A percentile compares a stretch with the other conserved stretches of the same genome.
These are phyloP conservation scores for Sander vitreus DNA, from an alignment of 2,113 vertebrate species.

Conservation along the genomic window DNA sequence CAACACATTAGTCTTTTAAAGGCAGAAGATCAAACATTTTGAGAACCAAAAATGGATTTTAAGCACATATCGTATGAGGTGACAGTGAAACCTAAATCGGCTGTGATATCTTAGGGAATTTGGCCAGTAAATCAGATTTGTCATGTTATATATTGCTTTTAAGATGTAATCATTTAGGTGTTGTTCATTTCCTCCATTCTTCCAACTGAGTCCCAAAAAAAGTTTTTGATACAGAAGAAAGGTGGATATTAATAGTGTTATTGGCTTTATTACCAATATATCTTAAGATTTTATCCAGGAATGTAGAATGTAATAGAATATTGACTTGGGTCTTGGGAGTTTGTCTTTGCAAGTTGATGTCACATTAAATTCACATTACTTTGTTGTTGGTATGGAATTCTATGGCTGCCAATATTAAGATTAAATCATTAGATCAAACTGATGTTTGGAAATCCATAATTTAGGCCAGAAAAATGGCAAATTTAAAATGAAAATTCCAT, in stretches of 20 bases:
- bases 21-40: background rate
- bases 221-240: background rate
- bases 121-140: background rate
- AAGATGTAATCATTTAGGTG: background rate
- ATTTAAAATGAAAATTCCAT: background rate
- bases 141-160: slow-evolving; percentile 38
- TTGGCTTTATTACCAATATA: slow-evolving; percentile 5
- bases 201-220: background rate
- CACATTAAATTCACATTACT: background rate
- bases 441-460: background rate
- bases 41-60: slow-evolving; percentile 24
- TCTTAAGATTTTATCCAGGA: slow-evolving; percentile 27
- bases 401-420: background rate
- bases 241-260: slow-evolving; percentile 10
- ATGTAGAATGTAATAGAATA: slow-evolving; percentile 4
- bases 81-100: background rate
- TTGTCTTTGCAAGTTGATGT: background rate
- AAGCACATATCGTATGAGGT: background rate
- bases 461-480: background rate
- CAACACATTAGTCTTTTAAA: background rate
- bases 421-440: background rate
- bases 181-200: slow-evolving; percentile 14
- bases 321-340: background rate
- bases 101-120: background rate
- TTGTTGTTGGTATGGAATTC: background rate